Percentiles rank a stretch among this genome's conserved stretches.
phyloP scores from a whole-genome alignment of 1,140 invertebrate genomes.

The Mylabris phalerata region DNA sequence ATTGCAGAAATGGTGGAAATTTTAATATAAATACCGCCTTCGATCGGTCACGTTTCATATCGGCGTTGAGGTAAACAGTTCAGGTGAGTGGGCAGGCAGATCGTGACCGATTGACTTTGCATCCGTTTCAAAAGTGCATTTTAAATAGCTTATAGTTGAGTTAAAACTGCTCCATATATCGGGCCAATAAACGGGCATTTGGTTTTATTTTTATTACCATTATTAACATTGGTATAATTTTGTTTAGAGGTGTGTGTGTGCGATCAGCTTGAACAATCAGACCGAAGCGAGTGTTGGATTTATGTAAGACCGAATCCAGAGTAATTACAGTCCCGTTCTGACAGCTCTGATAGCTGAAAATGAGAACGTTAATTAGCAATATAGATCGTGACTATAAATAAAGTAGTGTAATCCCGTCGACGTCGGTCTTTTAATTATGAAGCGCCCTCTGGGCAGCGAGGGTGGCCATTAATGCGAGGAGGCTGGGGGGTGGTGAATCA shows the following conservation, averaged over 20 bases:
- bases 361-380: conserved; percentile 43
- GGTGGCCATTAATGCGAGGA: conserved; percentile 30
- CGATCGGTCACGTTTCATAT: too few relatives aligned
- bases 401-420: conserved; percentile 40
- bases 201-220: neutral
- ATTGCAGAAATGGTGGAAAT: too few relatives aligned
- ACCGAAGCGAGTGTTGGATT: conserved; percentile 11
- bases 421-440: conserved; percentile 41
- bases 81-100: neutral
- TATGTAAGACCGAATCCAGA: conserved; percentile 20
- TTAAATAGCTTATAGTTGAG: neutral
- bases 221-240: too few relatives aligned
- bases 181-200: conserved; percentile 9
- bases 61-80: too few relatives aligned
- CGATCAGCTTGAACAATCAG: conserved; percentile 5
- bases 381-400: conserved; percentile 44
- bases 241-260: too few relatives aligned
- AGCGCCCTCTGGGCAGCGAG: conserved; percentile 25
- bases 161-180: neutral
- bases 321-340: conserved; percentile 29
- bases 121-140: conserved; percentile 12
- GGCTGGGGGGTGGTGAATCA: conserved; percentile 20
- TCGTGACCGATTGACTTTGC: conserved; percentile 14
- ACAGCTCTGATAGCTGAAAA: conserved; percentile 38
- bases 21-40: too few relatives aligned